Conservation (phyloP, 2,797 vertebrate species). For the Ispidina lecontei region DNA sequence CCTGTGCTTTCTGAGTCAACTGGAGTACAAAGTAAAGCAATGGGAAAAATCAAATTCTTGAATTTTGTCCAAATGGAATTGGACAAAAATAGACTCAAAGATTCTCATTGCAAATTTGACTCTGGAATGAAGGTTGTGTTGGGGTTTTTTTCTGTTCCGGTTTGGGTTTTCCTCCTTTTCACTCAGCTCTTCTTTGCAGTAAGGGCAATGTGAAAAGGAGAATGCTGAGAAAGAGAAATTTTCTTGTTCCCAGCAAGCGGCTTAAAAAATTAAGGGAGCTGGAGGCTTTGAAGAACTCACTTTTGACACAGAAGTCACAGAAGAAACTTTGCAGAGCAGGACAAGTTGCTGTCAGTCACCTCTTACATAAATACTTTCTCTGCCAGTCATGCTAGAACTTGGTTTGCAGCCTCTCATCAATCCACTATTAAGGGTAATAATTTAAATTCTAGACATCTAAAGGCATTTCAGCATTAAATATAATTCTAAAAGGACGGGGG, state of each 20-base stretch:
- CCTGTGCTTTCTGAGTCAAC: conserved; percentile 73
- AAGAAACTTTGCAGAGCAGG: conserved; percentile 17
- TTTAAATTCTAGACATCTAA: neutral
- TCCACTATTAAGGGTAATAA: neutral
- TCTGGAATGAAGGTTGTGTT: conserved; percentile 80
- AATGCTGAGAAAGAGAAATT: conserved; percentile 79
- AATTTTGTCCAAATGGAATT: conserved; percentile 83
- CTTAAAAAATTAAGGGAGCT: conserved; percentile 71
- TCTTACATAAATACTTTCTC: conserved; percentile 42
- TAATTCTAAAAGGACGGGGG: neutral
- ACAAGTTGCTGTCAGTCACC: conserved; percentile 36
- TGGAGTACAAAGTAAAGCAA: conserved; percentile 78
- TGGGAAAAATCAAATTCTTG: conserved; percentile 84
- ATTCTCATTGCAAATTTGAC: conserved; percentile 84
- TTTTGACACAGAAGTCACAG: conserved; percentile 64
- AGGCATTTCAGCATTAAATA: neutral
- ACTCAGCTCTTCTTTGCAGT: conserved; percentile 70
- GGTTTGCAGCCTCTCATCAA: neutral
- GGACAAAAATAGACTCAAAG: conserved; percentile 83
- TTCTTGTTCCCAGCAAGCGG: conserved; percentile 80
- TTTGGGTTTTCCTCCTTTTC: conserved; percentile 66
- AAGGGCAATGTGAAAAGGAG: conserved; percentile 72
- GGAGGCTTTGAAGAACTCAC: conserved; percentile 33
- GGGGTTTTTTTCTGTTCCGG: neutral
- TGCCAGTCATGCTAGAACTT: neutral